Evolutionary conservation across 2,888 invertebrate species (phyloP).

Genomic region (Ennomos quercinarius): DNA sequence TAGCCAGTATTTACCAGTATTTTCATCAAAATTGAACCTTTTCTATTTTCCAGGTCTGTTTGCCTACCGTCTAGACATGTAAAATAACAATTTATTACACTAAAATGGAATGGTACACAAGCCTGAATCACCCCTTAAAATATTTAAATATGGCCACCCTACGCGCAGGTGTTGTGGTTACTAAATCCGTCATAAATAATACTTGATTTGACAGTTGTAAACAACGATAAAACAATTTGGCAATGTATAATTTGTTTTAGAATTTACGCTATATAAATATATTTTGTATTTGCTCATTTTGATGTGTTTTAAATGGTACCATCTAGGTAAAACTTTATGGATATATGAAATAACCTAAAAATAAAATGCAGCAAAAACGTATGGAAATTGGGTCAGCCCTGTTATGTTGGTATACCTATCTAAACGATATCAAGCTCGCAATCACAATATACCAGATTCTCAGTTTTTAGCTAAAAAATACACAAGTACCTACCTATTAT

Average conservation of each 20-base stretch:
- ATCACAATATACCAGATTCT: too few relatives aligned
- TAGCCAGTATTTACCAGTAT: too few relatives aligned
- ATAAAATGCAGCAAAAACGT: too few relatives aligned
- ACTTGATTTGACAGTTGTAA: conserved; percentile 78
- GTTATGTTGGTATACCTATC: too few relatives aligned
- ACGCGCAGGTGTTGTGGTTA: conserved; percentile 69
- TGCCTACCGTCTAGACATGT: conserved; percentile 20
- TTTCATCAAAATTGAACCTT: too few relatives aligned
- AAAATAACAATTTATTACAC: conserved; percentile 3
- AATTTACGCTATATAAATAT: not conserved
- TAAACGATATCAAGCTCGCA: too few relatives aligned
- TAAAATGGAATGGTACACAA: conserved; percentile 30
- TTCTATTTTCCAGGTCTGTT: conserved; percentile 9
- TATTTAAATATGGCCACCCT: conserved; percentile 59
- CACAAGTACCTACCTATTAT: too few relatives aligned
- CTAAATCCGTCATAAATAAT: conserved; percentile 77
- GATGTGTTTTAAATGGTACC: too few relatives aligned
- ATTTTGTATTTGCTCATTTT: not conserved
- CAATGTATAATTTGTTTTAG: conserved; percentile 39
- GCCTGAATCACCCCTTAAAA: conserved; percentile 56
- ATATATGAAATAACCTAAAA: too few relatives aligned
- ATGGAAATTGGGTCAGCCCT: too few relatives aligned
- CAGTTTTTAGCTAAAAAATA: too few relatives aligned
- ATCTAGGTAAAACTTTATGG: too few relatives aligned
- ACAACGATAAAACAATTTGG: conserved; percentile 66